Evolutionary conservation across 2,797 vertebrate species (phyloP), one percentile per base, ranked within the genome.

Genomic region (Podarcis lilfordi): DNA sequence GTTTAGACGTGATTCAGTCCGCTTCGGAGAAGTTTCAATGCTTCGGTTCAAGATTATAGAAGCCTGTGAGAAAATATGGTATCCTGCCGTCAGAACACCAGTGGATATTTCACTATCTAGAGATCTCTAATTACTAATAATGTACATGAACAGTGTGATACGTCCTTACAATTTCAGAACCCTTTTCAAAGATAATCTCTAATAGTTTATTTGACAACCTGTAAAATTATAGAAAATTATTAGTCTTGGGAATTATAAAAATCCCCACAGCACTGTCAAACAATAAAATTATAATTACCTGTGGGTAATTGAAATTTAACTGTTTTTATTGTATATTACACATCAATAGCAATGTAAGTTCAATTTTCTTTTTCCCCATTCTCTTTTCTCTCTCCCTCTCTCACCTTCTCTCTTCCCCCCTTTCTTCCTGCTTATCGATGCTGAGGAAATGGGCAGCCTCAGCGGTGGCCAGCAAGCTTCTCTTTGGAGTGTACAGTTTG

Each of bases 241-340:
- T 97, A 96, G 96, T 96, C 97, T 97, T 95, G 96, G 96, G 97
- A 97, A 97, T 97, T 97, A 97, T 93, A 96, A 96, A 97, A 97
- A 97, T 97, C 97, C 96, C 97, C 86, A 89, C 94, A 96, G 96
- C 95, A 97, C 93, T 96, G 96, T 97, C 96, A 96, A 96, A 97
- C 96, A 97, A 97, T 97, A 97, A 97, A 97, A 97, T 97, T 97
- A 97, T 97, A 97, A 97, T 97, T 97, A 97, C 96, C 96, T 97
- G 94, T 97, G 95, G 96, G 95, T 97, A 97, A 97, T 97, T 97
- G 97, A 97, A 97, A 97, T 97, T 97, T 97, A 97, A 97, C 96
- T 97, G 95, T 97, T 97, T 97, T 97, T 97, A 97, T 96, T 97
- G 96, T 97, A 96, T 97, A 97, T 97, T 96, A 93, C 96, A 97